Evolutionary conservation across 2,888 invertebrate genomes (phyloP).

Genomic region (Scaptomyza caliginosa): DNA sequence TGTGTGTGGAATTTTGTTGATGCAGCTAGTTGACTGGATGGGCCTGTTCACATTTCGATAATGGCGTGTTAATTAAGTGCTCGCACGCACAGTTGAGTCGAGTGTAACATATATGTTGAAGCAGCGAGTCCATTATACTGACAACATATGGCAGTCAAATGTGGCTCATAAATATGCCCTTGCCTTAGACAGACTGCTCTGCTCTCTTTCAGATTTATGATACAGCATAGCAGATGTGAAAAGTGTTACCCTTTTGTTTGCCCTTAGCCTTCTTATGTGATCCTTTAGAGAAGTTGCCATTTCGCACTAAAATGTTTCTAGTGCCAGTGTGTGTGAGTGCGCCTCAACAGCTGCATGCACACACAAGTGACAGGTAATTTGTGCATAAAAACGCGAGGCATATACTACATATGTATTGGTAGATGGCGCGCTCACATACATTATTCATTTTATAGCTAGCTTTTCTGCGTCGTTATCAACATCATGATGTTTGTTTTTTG

Average conservation of each 20-base stretch:
- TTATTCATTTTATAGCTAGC: constrained; percentile 65
- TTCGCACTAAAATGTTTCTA: constrained; percentile 29
- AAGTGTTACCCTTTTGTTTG: constrained; percentile 22
- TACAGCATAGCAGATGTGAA: constrained; percentile 33
- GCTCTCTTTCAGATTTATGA: constrained; percentile 55
- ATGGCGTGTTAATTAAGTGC: constrained; percentile 69
- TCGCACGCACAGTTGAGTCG: constrained; percentile 65
- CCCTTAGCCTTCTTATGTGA: not conserved
- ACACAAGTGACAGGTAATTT: constrained; percentile 76
- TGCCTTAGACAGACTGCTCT: not conserved
- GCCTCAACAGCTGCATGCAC: constrained; percentile 29
- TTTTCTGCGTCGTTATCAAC: constrained; percentile 23
- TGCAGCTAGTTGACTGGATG: not conserved
- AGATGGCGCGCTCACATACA: constrained; percentile 39
- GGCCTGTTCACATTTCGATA: constrained; percentile 42
- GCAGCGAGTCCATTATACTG: constrained; percentile 1
- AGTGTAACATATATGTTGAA: constrained; percentile 9
- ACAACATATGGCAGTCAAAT: constrained; percentile 31
- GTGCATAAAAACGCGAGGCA: constrained; percentile 59
- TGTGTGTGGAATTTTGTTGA: constrained; percentile 15
- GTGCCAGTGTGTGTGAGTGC: constrained; percentile 4
- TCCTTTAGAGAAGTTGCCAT: constrained; percentile 17
- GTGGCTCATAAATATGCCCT: constrained; percentile 51
- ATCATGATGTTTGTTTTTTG: not conserved
- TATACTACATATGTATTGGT: constrained; percentile 1